Base-by-base conservation (phyloP, 2,888 invertebrate genomes). In the Flexamia atlantica region DNA sequence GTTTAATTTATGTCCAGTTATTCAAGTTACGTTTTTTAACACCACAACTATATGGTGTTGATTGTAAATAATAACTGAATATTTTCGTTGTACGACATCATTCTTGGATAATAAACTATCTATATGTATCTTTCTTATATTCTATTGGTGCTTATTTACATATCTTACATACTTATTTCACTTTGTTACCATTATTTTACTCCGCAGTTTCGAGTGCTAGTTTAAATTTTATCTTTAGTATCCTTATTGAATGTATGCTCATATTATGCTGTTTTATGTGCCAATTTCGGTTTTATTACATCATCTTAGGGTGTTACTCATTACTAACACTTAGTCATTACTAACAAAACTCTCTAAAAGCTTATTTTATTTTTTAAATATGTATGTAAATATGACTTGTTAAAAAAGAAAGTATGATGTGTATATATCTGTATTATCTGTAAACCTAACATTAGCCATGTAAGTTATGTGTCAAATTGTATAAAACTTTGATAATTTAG, bases 381-480 rank as follows among this genome's bases (percentile, higher is more conserved):
- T n/a, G n/a, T n/a, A 20, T 53, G 53, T 53, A 53, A 23, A 53
- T 53, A 53, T 53, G 53, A 46, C 20, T 53, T 53, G 20, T 2
- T 46, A n/a, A 23, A 3, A 23, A 53, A 23, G 20, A 4, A 46
- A 46, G 14, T 53, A 23, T 64, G 30, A 9, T 28, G 30, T 64
- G 12, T 64, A 64, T 64, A 64, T 28, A 64, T 64, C n/a, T 57
- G 57, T 57, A 20, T 57, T 20, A 57, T 57, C 57, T 28, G 2
- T 17, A 64, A 12, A 28, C 17, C 64, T 64, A 64, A 64, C 64
- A 64, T 64, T 64, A 64, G 64, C 28, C 28, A 64, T 28, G 64
- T 64, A 64, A 64, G 25, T 30, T 25, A 23, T 64, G 64, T 64
- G 64, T 64, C 64, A 64, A 64, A 64, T 17, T 64, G 64, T 64